phyloP scores from a whole-genome alignment of 2,113 vertebrate genomes.

The Zapus hudsonius region DNA sequence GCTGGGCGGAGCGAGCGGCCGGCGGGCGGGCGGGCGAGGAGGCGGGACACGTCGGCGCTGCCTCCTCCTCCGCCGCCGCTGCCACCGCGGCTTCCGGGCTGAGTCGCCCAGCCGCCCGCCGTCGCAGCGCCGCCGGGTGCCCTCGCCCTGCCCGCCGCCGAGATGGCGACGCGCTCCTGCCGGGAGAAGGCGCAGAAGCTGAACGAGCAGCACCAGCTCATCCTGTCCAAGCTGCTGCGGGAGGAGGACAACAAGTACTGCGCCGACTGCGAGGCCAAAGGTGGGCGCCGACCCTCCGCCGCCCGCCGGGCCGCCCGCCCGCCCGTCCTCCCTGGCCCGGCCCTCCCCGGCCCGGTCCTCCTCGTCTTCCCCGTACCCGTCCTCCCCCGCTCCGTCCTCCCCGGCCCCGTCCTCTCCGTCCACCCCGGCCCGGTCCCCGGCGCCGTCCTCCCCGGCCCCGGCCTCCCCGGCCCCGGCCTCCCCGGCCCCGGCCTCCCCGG shows the following conservation, averaged over 20 bases:
- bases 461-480: not conserved
- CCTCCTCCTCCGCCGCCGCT: constrained; percentile 34
- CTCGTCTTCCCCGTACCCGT: no score
- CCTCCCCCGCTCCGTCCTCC: not conserved
- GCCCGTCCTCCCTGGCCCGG: not conserved
- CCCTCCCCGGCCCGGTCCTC: not conserved
- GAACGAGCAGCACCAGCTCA: constrained; percentile 97
- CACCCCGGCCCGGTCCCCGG: not conserved
- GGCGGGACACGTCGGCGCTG: constrained; percentile 72
- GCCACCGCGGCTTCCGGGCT: constrained; percentile 58
- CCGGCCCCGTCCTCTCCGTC: constrained; percentile 9
- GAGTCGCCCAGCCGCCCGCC: not conserved
- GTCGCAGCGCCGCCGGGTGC: constrained; percentile 37
- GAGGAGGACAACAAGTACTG: constrained; percentile 97
- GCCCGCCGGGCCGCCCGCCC: not conserved
- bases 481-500: not conserved
- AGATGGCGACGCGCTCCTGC: constrained; percentile 95
- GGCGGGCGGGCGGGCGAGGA: constrained; percentile 58
- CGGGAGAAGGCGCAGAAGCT: constrained; percentile 97
- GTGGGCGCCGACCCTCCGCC: no score
- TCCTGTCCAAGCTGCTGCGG: constrained; percentile 93
- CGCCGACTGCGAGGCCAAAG: constrained; percentile 97
- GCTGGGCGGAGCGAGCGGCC: constrained; percentile 55
- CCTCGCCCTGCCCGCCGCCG: not conserved
- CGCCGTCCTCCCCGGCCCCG: not conserved